Conservation (phyloP, 1,140 invertebrate species). For the Monochamus saltuarius region DNA sequence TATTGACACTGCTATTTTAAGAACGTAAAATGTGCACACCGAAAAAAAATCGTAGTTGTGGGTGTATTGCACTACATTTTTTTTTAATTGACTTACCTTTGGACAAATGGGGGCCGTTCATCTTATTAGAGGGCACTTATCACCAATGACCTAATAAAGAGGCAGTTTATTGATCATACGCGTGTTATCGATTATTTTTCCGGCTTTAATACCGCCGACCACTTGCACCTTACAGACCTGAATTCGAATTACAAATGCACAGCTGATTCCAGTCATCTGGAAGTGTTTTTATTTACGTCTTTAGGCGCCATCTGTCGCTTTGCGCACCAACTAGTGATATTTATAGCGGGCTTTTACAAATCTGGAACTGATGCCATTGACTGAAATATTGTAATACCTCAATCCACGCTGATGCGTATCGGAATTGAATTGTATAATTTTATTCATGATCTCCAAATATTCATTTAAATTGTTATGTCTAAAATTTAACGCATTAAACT, state of each 20-base stretch:
- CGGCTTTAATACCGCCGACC: not conserved
- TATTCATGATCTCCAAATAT: too few species aligned
- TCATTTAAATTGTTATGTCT: not conserved
- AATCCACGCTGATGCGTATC: too few species aligned
- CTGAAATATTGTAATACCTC: too few species aligned
- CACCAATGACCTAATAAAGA: conserved; percentile 1
- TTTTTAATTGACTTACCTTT: conserved; percentile 21
- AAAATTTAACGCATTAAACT: too few species aligned
- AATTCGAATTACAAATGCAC: conserved; percentile 6
- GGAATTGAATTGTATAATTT: too few species aligned
- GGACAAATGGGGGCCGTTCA: conserved; percentile 27
- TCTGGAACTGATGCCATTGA: too few species aligned
- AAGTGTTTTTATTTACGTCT: not conserved
- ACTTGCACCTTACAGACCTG: not conserved
- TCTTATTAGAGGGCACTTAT: not conserved
- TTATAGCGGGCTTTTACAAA: not conserved
- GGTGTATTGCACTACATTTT: not conserved
- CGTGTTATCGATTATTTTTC: conserved; percentile 13
- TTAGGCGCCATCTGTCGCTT: conserved; percentile 7
- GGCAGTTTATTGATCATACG: conserved; percentile 4
- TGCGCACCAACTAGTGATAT: too few species aligned
- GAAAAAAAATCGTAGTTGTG: not conserved
- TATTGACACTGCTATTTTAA: conserved; percentile 8
- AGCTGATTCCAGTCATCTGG: conserved; percentile 12
- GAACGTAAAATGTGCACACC: not conserved